Evolutionary conservation across 2,797 vertebrate genomes (phyloP).

Genomic region (Sphenopsis melanotis): DNA sequence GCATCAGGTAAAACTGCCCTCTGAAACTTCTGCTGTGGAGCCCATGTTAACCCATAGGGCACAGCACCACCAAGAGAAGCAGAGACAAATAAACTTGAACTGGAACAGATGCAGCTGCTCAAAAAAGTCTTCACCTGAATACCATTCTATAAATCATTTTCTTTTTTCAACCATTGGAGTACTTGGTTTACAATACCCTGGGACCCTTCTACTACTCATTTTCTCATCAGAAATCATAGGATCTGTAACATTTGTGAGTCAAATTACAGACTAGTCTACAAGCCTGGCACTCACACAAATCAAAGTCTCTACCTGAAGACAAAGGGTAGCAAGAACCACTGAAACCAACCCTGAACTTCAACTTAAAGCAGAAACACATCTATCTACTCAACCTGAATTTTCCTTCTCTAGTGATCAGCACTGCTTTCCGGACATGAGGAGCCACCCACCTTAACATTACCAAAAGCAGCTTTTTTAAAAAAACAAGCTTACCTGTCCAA

Average conservation of each 20-base stretch:
- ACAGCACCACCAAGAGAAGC: not conserved
- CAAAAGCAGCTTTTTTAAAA: not conserved
- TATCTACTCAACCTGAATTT: not conserved
- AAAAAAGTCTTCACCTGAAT: not conserved
- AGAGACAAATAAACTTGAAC: not conserved
- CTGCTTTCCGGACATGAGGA: not conserved
- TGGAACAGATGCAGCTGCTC: not conserved
- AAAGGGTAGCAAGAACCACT: not conserved
- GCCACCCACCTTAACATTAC: not conserved
- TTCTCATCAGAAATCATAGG: not conserved
- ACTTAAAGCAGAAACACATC: not conserved
- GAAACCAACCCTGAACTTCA: not conserved
- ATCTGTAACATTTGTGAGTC: not conserved
- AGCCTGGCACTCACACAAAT: not conserved
- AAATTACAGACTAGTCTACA: not conserved
- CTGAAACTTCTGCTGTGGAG: not conserved
- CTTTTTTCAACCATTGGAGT: not conserved
- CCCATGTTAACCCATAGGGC: not conserved
- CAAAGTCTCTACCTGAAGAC: not conserved
- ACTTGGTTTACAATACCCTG: not conserved
- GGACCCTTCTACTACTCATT: not conserved
- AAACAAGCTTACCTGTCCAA: constrained; percentile 84
- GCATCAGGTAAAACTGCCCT: not conserved
- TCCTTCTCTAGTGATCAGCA: not conserved
- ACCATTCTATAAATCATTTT: not conserved